These are phyloP conservation scores for Vidua macroura DNA, from an alignment of 2,113 vertebrate species.

Conservation along the genomic window DNA sequence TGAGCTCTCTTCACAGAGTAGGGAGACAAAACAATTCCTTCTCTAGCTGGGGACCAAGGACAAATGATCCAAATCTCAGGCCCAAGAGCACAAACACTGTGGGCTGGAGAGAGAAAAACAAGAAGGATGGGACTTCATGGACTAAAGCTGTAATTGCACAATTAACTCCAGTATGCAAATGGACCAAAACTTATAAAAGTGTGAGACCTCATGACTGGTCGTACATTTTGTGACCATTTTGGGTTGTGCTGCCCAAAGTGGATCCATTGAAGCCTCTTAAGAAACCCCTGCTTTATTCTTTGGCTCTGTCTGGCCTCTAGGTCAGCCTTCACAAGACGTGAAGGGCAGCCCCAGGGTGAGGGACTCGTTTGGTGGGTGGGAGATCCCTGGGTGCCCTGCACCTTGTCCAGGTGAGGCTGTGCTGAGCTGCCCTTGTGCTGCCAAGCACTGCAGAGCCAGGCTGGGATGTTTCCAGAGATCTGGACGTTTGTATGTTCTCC, in stretches of 20 bases:
- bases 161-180: background rate
- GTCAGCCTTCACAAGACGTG: background rate
- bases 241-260: background rate
- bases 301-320: background rate
- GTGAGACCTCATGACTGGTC: background rate
- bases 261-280: background rate
- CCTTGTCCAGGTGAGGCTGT: background rate
- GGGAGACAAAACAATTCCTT: background rate
- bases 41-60: background rate
- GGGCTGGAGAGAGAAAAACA: background rate
- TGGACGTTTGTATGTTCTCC: fast-evolving
- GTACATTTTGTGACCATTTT: background rate
- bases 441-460: fast-evolving
- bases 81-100: background rate
- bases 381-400: background rate
- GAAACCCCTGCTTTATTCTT: background rate
- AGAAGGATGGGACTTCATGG: background rate
- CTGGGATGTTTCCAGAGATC: background rate
- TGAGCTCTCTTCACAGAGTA: background rate
- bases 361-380: background rate
- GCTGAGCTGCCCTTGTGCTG: background rate
- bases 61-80: background rate
- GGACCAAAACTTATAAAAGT: background rate
- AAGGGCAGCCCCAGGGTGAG: background rate
- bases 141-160: background rate